A percentile compares a stretch with the other conserved stretches of the same genome.
Conservation (phyloP, 53 echinoderm and acorn worm genomes). For the Paracentrotus lividus region DNA sequence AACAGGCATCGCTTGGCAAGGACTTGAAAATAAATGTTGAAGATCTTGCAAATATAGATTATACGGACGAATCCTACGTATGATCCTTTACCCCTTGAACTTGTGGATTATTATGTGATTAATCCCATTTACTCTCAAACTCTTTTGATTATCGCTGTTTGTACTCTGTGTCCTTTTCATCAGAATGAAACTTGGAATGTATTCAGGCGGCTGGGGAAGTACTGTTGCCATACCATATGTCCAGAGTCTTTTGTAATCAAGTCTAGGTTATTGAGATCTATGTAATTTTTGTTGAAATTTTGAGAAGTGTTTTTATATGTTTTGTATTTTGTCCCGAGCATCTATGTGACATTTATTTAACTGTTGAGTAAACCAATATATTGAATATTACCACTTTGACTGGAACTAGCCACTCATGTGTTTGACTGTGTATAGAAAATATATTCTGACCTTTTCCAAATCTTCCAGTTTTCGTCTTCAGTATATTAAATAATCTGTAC, state of each 20-base stretch:
- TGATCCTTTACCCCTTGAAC: constrained; percentile 15
- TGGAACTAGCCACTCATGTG: neutral
- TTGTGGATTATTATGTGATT: neutral
- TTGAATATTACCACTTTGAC: neutral
- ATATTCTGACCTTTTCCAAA: neutral
- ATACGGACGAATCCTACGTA: constrained; percentile 95
- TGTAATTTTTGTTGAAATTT: too few relatives aligned
- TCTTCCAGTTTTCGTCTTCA: constrained; percentile 35
- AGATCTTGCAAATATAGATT: constrained; percentile 85
- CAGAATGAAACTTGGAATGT: constrained; percentile 11
- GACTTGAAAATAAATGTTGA: constrained; percentile 71
- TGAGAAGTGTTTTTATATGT: neutral
- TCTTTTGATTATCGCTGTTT: neutral
- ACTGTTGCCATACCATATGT: constrained; percentile 34
- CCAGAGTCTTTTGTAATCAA: neutral
- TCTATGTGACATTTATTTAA: neutral
- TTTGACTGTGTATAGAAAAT: constrained; percentile 18
- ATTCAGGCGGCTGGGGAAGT: neutral
- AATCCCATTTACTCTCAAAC: neutral
- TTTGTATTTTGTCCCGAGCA: neutral
- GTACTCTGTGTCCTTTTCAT: neutral
- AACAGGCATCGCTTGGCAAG: constrained; percentile 63
- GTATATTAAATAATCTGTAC: neutral
- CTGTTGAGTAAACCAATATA: neutral
- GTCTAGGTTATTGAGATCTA: neutral